Base-by-base conservation (phyloP, 1,140 invertebrate genomes). In the Ceratina calcarata region DNA sequence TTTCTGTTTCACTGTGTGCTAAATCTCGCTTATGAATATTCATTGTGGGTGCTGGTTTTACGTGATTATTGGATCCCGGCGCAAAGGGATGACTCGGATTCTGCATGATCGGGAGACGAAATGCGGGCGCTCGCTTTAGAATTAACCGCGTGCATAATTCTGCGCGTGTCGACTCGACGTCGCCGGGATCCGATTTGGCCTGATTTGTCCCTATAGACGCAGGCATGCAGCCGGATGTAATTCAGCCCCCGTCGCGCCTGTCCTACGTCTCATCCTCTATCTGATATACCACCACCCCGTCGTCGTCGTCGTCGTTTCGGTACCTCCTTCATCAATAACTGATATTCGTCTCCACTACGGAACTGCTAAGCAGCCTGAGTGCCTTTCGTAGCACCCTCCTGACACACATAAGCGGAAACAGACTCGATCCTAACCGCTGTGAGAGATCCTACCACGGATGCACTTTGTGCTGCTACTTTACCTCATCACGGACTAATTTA, bases 281-380 rank as follows among this genome's bases (percentile, higher is more conserved):
- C 71, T 45, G 67, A 80, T 55, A 73, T 72, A 45, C 37, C 67
- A 51, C 65, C 51, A 45, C 18, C 18, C 22, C 70, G 61, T 32
- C 27, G 27, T 32, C 27, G 27, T 64, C 71, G 32, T 49, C 20
- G 37, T 53, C 67, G 32, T 24, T 45, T 69, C 32, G 49, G 18
- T 18, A 0, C 37, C 55, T 84, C 18, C 53, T 66, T 84, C 84
- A 88, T 88, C 88, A 86, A 88, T 86, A 87, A 90, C 87, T 89
- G 84, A 84, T 90, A 89, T 86, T 87, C 85, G 81, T 79, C 86
- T 90, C 87, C 55, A 13, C 37, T 45, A 45, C n/a, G 55, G 55
- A 57, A 78, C 74, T 65, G 55, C 62, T 86, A 78, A 86, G 86
- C 72, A 83, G 71, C 76, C 74, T 53, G 75, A 84, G 80, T 70